Evolutionary conservation across 1,140 invertebrate genomes (phyloP).

Genomic region (Nephila pilipes): DNA sequence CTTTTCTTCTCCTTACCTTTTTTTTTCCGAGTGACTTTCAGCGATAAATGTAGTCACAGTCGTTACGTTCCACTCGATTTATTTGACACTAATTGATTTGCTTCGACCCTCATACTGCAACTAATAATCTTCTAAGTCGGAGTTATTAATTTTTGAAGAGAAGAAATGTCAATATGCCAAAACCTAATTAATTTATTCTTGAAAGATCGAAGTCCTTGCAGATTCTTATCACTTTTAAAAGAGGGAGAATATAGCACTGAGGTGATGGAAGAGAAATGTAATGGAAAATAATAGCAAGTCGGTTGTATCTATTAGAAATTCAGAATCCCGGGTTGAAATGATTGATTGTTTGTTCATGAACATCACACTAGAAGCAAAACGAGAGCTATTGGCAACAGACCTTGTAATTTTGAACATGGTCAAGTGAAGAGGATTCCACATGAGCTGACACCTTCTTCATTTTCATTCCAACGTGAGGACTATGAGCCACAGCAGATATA

Average conservation of each 20-base stretch:
- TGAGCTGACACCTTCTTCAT: too few species aligned
- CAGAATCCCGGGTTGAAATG: too few species aligned
- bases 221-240: slow-evolving; percentile 13
- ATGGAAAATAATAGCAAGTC: neutral
- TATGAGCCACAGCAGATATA: too few species aligned
- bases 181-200: slow-evolving; percentile 18
- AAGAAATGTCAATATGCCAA: slow-evolving; percentile 11
- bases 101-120: neutral
- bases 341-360: too few species aligned
- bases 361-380: too few species aligned
- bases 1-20: neutral
- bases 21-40: neutral
- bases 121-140: neutral
- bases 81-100: slow-evolving; percentile 34
- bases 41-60: slow-evolving; percentile 18
- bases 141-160: slow-evolving; percentile 25
- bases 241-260: neutral
- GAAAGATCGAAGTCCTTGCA: neutral
- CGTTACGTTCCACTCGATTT: slow-evolving; percentile 11
- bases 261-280: neutral
- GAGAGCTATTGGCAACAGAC: too few species aligned
- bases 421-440: too few species aligned
- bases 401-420: too few species aligned
- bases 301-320: too few species aligned
- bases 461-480: too few species aligned